A percentile compares a stretch with the other conserved stretches of the same genome.
Evolutionary conservation across 1,140 invertebrate genomes (phyloP).

Genomic region (Melitaea cinxia): DNA sequence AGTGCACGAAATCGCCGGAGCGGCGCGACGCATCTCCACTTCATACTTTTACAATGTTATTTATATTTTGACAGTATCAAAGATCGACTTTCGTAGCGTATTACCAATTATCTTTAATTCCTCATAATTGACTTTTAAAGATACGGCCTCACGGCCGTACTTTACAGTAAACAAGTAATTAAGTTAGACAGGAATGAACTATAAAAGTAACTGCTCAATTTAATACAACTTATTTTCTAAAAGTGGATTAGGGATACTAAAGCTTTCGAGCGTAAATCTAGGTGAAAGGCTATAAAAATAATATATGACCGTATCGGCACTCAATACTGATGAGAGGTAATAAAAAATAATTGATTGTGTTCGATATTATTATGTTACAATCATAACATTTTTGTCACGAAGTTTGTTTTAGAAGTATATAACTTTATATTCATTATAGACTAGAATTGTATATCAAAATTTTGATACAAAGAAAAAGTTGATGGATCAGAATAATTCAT

Average conservation of each 20-base stretch:
- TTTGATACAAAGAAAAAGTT: no score
- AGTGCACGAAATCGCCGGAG: slow-evolving; percentile 70
- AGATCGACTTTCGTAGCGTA: neutral
- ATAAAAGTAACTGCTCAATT: neutral
- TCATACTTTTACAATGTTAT: neutral
- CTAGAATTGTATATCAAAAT: no score
- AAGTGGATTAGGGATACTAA: neutral
- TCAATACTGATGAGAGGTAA: neutral
- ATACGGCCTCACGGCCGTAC: no score
- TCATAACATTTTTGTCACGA: no score
- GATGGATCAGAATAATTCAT: no score
- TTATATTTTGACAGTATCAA: slow-evolving; percentile 9
- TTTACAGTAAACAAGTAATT: neutral
- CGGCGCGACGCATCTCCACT: slow-evolving; percentile 50
- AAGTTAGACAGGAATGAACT: neutral
- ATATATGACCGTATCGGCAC: slow-evolving; percentile 3
- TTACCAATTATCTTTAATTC: neutral
- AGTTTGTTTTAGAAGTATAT: no score
- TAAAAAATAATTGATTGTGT: no score
- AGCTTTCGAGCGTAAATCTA: neutral
- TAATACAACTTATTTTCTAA: neutral
- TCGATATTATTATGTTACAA: no score
- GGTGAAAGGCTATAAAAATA: neutral
- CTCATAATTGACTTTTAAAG: neutral
- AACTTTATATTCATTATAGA: no score